Evolutionary conservation across 2,888 invertebrate species (phyloP).

Genomic region (Cheilosia grossa): DNA sequence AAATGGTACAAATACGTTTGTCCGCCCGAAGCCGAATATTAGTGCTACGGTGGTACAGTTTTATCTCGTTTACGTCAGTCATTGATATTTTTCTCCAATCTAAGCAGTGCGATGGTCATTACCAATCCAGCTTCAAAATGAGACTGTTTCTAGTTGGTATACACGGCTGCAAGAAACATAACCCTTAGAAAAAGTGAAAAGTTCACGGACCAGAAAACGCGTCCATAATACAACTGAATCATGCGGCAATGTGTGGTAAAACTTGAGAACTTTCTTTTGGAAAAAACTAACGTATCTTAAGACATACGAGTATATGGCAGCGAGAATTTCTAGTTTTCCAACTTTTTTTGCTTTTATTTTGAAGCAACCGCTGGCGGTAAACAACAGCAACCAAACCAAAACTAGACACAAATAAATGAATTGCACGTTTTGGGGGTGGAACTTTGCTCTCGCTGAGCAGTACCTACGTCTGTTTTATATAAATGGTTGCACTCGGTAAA

Average conservation of each 20-base stretch:
- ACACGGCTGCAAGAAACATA: too few species aligned
- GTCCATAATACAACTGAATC: too few species aligned
- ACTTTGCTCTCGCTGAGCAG: conserved; percentile 14
- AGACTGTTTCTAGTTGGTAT: too few species aligned
- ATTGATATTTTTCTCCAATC: too few species aligned
- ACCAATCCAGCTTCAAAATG: too few species aligned
- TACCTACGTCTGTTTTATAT: conserved; percentile 31
- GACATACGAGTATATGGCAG: conserved; percentile 19
- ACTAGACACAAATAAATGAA: conserved; percentile 28
- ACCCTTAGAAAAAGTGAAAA: too few species aligned
- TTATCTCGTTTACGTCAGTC: too few species aligned
- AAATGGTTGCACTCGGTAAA: conserved; percentile 41
- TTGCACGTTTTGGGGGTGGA: conserved; percentile 43
- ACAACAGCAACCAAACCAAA: conserved; percentile 39
- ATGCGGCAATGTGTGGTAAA: background rate
- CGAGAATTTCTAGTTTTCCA: conserved; percentile 26
- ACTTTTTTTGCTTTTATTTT: conserved; percentile 24
- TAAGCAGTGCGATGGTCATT: too few species aligned
- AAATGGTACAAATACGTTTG: too few species aligned
- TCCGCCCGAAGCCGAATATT: too few species aligned
- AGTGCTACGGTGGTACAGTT: too few species aligned
- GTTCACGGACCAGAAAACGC: too few species aligned
- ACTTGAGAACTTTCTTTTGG: conserved; percentile 20
- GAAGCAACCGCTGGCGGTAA: conserved; percentile 52
- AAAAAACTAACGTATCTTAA: conserved; percentile 27